A percentile compares a stretch with the other conserved stretches of the same genome.
Evolutionary conservation across 2,113 vertebrate genomes (phyloP).

Genomic region (Planiliza haematocheilus): DNA sequence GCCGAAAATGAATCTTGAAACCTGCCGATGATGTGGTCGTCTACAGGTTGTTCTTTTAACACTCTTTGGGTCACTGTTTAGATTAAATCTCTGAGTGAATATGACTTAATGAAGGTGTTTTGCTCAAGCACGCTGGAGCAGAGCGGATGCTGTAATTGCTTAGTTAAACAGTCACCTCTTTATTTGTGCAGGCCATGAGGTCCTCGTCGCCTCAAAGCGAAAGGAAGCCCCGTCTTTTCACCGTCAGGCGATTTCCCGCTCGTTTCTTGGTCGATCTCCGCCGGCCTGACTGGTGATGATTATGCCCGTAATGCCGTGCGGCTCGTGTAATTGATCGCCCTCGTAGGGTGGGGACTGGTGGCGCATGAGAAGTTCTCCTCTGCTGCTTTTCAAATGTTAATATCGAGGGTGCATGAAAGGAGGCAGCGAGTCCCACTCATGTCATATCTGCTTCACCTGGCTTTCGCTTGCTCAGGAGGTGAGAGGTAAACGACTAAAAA

Average conservation of each 20-base stretch:
- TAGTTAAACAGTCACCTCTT: conserved; percentile 18
- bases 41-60: neutral
- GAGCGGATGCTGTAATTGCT: conserved; percentile 15
- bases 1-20: too few relatives aligned
- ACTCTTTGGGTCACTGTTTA: conserved; percentile 1
- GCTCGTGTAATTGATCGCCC: conserved; percentile 14
- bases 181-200: conserved; percentile 9
- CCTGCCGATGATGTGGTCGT: too few relatives aligned
- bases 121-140: conserved; percentile 11
- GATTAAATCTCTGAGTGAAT: conserved; percentile 15
- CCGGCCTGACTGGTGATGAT: too few relatives aligned
- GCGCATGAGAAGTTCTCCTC: neutral
- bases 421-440: neutral
- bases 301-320: conserved; percentile 6
- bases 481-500: conserved; percentile 36
- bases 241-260: conserved; percentile 5
- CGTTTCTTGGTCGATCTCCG: neutral
- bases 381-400: conserved; percentile 13
- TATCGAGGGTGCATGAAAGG: conserved; percentile 11
- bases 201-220: conserved; percentile 13
- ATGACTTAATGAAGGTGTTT: conserved; percentile 7
- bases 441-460: conserved; percentile 25
- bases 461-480: conserved; percentile 6
- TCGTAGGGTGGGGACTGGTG: neutral
- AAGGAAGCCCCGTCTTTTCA: conserved; percentile 16